Base-by-base conservation (phyloP, 2,797 vertebrate species). In the Spinibarbus caldwelli region DNA sequence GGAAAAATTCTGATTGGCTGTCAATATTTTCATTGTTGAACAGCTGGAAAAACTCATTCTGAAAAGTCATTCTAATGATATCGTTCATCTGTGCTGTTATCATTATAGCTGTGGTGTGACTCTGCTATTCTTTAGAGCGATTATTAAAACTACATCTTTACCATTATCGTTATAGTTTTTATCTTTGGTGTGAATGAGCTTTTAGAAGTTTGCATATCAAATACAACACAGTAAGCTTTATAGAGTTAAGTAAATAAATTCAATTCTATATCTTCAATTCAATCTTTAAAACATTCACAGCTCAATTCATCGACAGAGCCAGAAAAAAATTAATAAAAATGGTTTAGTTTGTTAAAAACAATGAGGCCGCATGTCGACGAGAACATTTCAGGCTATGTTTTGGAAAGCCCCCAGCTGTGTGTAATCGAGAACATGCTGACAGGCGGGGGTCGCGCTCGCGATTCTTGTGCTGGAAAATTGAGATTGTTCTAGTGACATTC, bases 401-500 rank as follows among this genome's bases (percentile, higher is more conserved):
- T 59, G 36, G 23, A 79, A 83, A 62, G 54, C 52, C 59, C 80
- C 31, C 62, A 38, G 83, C 70, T 64, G 83, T 68, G 73, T 47
- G 87, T 80, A 85, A 88, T 52, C 23, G 78, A 87, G 75, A 64
- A 47, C 36, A 70, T 57, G 12, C 34, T 41, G 34, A 82, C 26
- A 38, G 29, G 23, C 31, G 34, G 45, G 57, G 70, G 78, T 77
- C 75, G 38, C 9, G 49, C 66, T 70, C 5, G 5, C 19, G 17
- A 82, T 29, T 52, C 41, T 38, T 88, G 87, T 64, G 84, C 82
- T 84, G 80, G 87, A 90, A 93, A 92, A 91, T 62, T 47, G 88
- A 85, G 85, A 93, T 89, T 87, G 88, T 87, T 89, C 91, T 93
- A 86, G 88, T 91, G 89, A 92, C 91, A 89, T 91, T 90, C 72